These are phyloP conservation scores for Heliocidaris erythrogramma DNA, from an alignment of 35 echinoderm and acorn worm species.

Conservation along the genomic window DNA sequence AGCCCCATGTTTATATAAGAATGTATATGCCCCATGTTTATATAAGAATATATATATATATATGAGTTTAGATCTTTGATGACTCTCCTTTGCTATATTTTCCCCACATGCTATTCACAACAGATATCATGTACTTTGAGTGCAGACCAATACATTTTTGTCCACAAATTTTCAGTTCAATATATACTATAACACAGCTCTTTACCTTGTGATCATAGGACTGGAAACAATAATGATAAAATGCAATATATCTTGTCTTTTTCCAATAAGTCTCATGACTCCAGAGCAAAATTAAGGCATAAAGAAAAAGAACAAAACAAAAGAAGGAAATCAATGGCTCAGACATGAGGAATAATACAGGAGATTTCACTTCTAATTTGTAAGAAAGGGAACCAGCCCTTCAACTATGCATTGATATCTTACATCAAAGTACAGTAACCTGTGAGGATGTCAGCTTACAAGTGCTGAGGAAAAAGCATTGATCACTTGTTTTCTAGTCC, in stretches of 20 bases:
- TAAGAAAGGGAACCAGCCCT: background rate
- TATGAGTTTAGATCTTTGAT: too few species aligned
- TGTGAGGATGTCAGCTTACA: background rate
- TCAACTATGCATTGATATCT: background rate
- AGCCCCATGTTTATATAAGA: too few species aligned
- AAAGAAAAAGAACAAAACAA: background rate
- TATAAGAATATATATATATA: too few species aligned
- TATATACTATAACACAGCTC: too few species aligned
- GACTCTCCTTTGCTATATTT: too few species aligned
- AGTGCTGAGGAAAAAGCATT: background rate
- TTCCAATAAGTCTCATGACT: background rate
- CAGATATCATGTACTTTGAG: too few species aligned
- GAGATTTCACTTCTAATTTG: background rate
- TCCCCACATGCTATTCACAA: too few species aligned
- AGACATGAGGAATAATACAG: background rate
- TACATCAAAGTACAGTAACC: background rate
- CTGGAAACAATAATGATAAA: background rate
- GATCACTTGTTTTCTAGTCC: background rate
- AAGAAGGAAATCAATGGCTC: background rate
- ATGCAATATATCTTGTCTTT: background rate
- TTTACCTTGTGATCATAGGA: background rate
- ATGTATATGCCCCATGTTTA: too few species aligned
- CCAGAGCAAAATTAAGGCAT: background rate
- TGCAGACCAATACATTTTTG: too few species aligned
- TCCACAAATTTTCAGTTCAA: too few species aligned